Percentiles rank a stretch among this genome's conserved stretches.
Conservation (phyloP, 2,888 invertebrate genomes). For the Zygaena filipendulae region DNA sequence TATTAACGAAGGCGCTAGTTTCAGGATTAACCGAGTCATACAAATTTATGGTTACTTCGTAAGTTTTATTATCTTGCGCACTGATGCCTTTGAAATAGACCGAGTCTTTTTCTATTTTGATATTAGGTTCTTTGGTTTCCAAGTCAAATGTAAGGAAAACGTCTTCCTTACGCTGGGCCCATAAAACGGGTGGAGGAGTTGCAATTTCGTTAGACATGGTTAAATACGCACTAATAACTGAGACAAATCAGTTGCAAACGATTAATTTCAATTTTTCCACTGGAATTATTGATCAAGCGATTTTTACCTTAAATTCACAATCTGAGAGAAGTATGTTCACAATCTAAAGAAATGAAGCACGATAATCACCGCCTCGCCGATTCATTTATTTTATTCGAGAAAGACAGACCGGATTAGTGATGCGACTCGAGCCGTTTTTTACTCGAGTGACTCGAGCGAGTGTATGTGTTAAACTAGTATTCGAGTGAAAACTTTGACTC, state of each 20-base stretch:
- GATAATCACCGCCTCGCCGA: conserved; percentile 28
- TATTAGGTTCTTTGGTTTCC: conserved; percentile 87
- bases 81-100: conserved; percentile 88
- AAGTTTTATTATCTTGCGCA: conserved; percentile 83
- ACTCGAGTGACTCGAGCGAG: too few relatives aligned
- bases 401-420: too few relatives aligned
- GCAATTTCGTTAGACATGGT: conserved; percentile 60
- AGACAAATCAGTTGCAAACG: background rate
- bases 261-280: conserved; percentile 15
- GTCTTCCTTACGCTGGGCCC: conserved; percentile 91
- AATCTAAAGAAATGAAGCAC: conserved; percentile 14
- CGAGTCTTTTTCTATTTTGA: conserved; percentile 79
- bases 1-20: conserved; percentile 77
- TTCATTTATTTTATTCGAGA: too few relatives aligned
- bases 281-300: conserved; percentile 17
- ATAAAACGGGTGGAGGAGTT: conserved; percentile 85
- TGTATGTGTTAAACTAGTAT: too few relatives aligned
- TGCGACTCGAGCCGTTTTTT: too few relatives aligned
- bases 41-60: conserved; percentile 90
- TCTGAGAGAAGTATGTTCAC: too few relatives aligned
- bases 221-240: conserved; percentile 1
- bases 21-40: conserved; percentile 85
- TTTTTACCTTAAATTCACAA: conserved; percentile 13
- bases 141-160: conserved; percentile 91
- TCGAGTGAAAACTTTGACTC: too few relatives aligned